A percentile compares a stretch with the other conserved stretches of the same genome.
Conservation (phyloP, 2,113 vertebrate genomes). For the Protomyctophum bolini region DNA sequence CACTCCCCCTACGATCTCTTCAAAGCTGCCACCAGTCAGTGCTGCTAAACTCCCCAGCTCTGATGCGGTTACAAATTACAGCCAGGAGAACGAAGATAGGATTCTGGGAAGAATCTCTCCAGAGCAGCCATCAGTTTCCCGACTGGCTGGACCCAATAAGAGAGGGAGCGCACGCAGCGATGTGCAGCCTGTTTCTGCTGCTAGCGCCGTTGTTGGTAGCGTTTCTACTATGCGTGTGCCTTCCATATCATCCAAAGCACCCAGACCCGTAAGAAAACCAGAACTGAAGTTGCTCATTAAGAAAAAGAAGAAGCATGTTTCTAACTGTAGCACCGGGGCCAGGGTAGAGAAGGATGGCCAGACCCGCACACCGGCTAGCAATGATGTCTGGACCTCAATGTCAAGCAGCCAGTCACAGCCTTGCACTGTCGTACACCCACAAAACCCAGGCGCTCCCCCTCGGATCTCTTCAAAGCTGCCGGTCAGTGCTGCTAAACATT, state of each 20-base stretch:
- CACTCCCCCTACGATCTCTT: not conserved
- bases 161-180: not conserved
- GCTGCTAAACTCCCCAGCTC: not conserved
- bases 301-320: conserved; percentile 38
- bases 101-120: conserved; percentile 13
- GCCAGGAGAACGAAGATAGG: not conserved
- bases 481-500: not conserved
- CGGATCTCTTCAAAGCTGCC: not conserved
- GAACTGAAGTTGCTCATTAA: not conserved
- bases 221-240: not conserved
- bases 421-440: not conserved
- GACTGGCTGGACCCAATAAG: no score
- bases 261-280: fast-evolving
- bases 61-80: not conserved
- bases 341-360: conserved; percentile 13
- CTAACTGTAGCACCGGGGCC: not conserved
- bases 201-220: not conserved
- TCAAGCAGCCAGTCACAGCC: conserved; percentile 6
- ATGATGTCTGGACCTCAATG: no score
- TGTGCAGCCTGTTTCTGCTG: not conserved
- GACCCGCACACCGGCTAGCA: not conserved
- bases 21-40: not conserved
- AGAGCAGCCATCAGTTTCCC: not conserved
- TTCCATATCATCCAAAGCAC: not conserved
- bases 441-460: not conserved